Evolutionary conservation across 2,888 invertebrate species (phyloP).

Genomic region (Minunthozetes semirufus): DNA sequence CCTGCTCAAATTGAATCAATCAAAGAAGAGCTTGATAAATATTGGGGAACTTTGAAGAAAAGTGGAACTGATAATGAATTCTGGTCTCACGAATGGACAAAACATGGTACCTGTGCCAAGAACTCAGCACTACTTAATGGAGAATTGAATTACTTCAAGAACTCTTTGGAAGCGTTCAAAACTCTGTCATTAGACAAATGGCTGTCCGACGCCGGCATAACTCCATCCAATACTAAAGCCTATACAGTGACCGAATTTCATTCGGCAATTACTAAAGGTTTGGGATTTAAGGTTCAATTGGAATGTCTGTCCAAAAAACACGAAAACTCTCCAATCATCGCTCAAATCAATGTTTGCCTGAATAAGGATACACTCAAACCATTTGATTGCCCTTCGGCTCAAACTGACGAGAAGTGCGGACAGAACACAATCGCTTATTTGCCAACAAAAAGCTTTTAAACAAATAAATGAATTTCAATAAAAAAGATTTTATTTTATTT

Average conservation of each 20-base stretch:
- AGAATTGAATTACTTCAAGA: constrained; percentile 34
- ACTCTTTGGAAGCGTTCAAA: constrained; percentile 21
- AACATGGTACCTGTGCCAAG: constrained; percentile 38
- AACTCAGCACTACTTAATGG: constrained; percentile 24
- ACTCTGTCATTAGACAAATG: constrained; percentile 22
- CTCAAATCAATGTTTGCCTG: constrained; percentile 31
- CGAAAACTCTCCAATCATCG: constrained; percentile 9
- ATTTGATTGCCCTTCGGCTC: constrained; percentile 12
- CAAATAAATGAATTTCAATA: not conserved
- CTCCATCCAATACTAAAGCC: constrained; percentile 26
- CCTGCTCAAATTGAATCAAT: constrained; percentile 10
- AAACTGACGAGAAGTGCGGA: not conserved
- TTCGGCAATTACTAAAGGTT: constrained; percentile 21
- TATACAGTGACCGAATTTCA: not conserved
- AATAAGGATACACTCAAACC: constrained; percentile 13
- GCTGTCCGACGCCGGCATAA: constrained; percentile 10
- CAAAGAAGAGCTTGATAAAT: not conserved
- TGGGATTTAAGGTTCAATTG: constrained; percentile 27
- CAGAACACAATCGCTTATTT: constrained; percentile 11
- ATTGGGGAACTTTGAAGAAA: constrained; percentile 24
- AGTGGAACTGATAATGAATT: constrained; percentile 8
- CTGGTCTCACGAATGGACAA: constrained; percentile 37
- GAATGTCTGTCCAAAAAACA: constrained; percentile 24
- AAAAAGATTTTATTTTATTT: not conserved
- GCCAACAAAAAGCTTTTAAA: not conserved